Base-by-base conservation (phyloP, 2,113 vertebrate genomes). In the Perca fluviatilis region DNA sequence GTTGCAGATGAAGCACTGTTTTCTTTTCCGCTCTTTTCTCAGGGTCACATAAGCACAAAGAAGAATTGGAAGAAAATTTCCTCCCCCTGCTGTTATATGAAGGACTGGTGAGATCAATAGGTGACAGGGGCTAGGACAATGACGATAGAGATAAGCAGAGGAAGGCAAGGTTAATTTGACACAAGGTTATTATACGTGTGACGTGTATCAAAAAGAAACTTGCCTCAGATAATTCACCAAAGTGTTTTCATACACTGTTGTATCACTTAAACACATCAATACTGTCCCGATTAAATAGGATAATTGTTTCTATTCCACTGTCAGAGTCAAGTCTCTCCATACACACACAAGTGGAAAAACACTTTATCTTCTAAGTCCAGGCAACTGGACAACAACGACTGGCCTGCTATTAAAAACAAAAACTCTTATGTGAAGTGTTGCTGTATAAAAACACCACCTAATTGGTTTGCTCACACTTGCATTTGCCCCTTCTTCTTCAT, bases 1-100 rank as follows among this genome's bases (percentile, higher is more conserved):
- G 88, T 86, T 90, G 88, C 91, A 92, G 88, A 90, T 83, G 74
- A 80, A 86, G 80, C 69, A 47, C 74, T 85, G 80, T 90, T 89
- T 91, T 80, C 74, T 68, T 72, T 56, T 40, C 56, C 63, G 70
- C 73, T 77, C 65, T 51, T 72, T 51, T 25, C 63, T 69, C 49
- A 25, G 67, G 80, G 88, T 88, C 77, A 83, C 40, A 21, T 72
- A 77, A 79, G 64, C 74, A 82, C 85, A 87, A 77, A 85, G 63
- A 64, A 74, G 63, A 75, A 84, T 80, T 27, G 27, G 27, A 27
- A 27, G 27, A 27, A 27, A 51, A 85, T 88, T 67, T 89, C 65
- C 77, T 46, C 23, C 43, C 63, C 47, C 43, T 47, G 64, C 21
- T 63, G 53, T 71, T 87, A 62, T 81, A 74, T 56, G 58, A 86